Evolutionary conservation across 2,888 invertebrate species (phyloP).

Genomic region (Agonopterix subpropinquella): DNA sequence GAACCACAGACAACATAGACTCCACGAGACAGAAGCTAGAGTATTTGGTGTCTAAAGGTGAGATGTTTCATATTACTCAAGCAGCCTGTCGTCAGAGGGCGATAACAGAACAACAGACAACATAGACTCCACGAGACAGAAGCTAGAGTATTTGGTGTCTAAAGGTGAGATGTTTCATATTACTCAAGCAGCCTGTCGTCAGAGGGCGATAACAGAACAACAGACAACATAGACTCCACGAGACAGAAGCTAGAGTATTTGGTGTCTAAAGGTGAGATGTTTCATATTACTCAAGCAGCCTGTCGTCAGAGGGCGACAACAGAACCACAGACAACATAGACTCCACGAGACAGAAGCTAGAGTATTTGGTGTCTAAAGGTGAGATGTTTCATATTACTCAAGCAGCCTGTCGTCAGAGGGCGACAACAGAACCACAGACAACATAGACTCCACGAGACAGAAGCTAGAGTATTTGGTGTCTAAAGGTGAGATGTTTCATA

Average conservation of each 20-base stretch:
- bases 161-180: constrained; percentile 53
- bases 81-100: constrained; percentile 40
- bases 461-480: constrained; percentile 50
- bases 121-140: constrained; percentile 38
- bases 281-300: too few species aligned
- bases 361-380: constrained; percentile 60
- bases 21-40: constrained; percentile 45
- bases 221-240: constrained; percentile 31
- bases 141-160: constrained; percentile 48
- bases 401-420: constrained; percentile 42
- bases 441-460: constrained; percentile 37
- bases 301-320: constrained; percentile 41
- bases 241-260: constrained; percentile 50
- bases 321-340: constrained; percentile 25
- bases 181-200: constrained; percentile 39
- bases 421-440: constrained; percentile 18
- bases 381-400: too few species aligned
- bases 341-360: constrained; percentile 41
- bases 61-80: too few species aligned
- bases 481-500: constrained; percentile 50
- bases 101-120: constrained; percentile 19
- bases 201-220: constrained; percentile 28
- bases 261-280: constrained; percentile 48
- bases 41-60: constrained; percentile 56
- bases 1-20: constrained; percentile 25